These are phyloP conservation scores for Conomelus anceps DNA, from an alignment of 2,888 invertebrate genomes.

Conservation along the genomic window DNA sequence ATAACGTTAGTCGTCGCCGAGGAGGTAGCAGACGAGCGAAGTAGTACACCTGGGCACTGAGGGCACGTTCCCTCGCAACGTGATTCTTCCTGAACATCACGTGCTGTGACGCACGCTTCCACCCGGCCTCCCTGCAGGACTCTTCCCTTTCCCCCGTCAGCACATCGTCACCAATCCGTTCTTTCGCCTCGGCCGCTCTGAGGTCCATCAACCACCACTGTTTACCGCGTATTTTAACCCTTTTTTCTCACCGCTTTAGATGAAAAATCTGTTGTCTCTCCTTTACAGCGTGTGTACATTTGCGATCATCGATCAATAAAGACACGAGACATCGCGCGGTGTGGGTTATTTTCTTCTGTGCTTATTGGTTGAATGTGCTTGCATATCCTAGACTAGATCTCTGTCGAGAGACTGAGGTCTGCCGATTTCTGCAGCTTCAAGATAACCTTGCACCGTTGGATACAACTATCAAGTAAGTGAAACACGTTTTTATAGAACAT, in stretches of 20 bases:
- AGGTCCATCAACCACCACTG: background rate
- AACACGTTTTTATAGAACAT: too few species aligned
- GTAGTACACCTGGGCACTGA: background rate
- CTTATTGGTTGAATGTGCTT: too few species aligned
- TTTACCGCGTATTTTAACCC: background rate
- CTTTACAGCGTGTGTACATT: background rate
- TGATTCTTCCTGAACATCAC: background rate
- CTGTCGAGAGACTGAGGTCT: too few species aligned
- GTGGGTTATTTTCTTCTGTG: too few species aligned
- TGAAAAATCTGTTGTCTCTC: background rate
- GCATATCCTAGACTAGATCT: too few species aligned
- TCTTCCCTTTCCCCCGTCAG: too few species aligned
- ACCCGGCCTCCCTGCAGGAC: background rate
- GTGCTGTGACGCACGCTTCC: background rate
- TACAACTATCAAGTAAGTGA: background rate
- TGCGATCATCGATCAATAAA: too few species aligned
- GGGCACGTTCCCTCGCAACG: background rate
- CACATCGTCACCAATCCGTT: too few species aligned
- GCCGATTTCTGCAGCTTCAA: background rate
- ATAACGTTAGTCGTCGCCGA: background rate
- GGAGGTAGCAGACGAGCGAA: background rate
- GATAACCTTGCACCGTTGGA: background rate
- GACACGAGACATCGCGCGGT: too few species aligned
- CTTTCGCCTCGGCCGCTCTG: background rate
- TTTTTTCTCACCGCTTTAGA: background rate